These are phyloP conservation scores for Gryllus bimaculatus DNA, from an alignment of 1,140 invertebrate genomes.

Conservation along the genomic window DNA sequence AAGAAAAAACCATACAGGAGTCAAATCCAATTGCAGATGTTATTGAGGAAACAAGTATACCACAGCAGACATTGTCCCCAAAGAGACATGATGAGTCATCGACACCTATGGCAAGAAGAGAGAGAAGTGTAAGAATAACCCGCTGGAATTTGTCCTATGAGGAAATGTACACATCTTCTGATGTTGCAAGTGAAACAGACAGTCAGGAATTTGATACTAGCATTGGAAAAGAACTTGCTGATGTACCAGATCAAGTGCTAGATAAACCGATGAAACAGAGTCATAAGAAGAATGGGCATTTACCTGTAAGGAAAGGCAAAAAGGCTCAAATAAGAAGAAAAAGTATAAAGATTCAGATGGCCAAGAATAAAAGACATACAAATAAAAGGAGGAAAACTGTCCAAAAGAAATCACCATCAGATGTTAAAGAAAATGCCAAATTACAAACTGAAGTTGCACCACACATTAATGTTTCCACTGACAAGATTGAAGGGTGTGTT, in stretches of 20 bases:
- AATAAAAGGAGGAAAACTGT: not conserved
- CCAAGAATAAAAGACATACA: not conserved
- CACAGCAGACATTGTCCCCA: not conserved
- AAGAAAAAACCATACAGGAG: not conserved
- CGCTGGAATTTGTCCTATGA: constrained; percentile 19
- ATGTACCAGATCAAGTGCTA: not conserved
- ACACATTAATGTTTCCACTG: not conserved
- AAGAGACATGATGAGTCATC: not conserved
- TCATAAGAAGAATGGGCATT: not conserved
- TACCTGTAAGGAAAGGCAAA: not conserved
- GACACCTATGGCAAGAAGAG: not conserved
- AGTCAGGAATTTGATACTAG: not conserved
- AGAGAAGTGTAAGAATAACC: constrained; percentile 10
- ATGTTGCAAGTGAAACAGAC: constrained; percentile 18
- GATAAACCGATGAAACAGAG: not conserved
- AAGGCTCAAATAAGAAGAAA: not conserved
- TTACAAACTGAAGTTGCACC: not conserved
- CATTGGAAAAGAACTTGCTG: not conserved
- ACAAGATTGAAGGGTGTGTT: not conserved
- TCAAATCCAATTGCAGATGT: not conserved
- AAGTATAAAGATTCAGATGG: not conserved
- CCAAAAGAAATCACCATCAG: not conserved
- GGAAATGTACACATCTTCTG: constrained; percentile 19
- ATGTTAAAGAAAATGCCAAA: not conserved
- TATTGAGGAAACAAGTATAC: not conserved